phyloP scores from a whole-genome alignment of 2,797 vertebrate species.

The Catharus ustulatus region DNA sequence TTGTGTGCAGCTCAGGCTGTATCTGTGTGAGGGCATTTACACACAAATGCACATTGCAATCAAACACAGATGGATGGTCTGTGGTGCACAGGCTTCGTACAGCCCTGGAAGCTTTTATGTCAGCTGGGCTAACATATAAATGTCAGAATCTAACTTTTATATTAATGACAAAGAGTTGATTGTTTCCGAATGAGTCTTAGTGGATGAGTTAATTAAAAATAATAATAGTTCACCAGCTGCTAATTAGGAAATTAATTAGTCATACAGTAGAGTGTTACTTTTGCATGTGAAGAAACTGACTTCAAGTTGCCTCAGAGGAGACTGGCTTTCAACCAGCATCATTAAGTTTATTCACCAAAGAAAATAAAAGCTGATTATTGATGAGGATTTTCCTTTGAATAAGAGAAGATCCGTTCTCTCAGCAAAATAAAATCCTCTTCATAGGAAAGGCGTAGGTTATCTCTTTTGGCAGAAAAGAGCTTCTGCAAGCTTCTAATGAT shows the following conservation, averaged over 20 bases:
- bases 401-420: background rate
- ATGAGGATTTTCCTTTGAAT: background rate
- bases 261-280: background rate
- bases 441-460: background rate
- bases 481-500: background rate
- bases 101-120: background rate
- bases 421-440: background rate
- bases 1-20: background rate
- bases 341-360: background rate
- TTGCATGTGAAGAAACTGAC: background rate
- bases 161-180: background rate
- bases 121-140: background rate
- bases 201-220: slow-evolving; percentile 37
- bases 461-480: background rate
- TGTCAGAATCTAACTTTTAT: background rate
- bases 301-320: background rate
- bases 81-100: background rate
- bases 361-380: background rate
- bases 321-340: background rate
- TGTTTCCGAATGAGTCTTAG: background rate
- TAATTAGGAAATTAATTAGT: slow-evolving; percentile 47
- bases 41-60: background rate
- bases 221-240: background rate
- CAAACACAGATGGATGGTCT: background rate
- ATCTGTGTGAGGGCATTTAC: background rate